Evolutionary conservation across 2,113 vertebrate genomes (phyloP).

Genomic region (Arvicanthis niloticus): DNA sequence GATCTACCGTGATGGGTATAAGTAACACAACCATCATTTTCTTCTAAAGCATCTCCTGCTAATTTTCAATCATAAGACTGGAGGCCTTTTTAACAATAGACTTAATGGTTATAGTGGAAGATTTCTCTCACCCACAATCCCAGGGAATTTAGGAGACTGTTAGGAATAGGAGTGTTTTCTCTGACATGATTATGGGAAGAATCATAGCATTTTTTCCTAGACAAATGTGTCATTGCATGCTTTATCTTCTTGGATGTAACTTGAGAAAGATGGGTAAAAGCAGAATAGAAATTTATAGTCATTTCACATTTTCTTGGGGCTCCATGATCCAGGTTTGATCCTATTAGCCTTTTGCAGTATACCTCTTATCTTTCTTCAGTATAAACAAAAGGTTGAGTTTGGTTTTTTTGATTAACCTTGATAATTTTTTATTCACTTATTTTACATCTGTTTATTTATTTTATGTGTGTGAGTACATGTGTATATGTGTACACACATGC

Average conservation of each 20-base stretch:
- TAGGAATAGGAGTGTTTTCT: neutral
- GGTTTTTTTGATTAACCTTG: neutral
- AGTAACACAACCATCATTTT: neutral
- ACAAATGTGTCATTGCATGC: neutral
- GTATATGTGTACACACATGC: no score
- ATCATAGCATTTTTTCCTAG: neutral
- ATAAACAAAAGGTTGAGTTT: neutral
- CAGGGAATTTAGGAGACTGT: slow-evolving; percentile 3
- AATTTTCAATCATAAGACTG: neutral
- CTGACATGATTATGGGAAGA: neutral
- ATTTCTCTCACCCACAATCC: neutral
- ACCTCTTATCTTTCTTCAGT: neutral
- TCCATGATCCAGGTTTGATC: neutral
- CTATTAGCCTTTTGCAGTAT: neutral
- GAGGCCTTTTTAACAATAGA: neutral
- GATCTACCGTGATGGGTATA: neutral
- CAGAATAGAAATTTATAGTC: neutral
- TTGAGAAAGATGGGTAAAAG: neutral
- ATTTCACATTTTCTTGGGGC: slow-evolving; percentile 1
- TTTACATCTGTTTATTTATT: neutral
- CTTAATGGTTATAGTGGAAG: neutral
- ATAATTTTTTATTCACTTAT: neutral
- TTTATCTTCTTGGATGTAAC: neutral
- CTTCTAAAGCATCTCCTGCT: neutral
- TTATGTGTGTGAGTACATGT: neutral